Evolutionary conservation across 1,140 invertebrate species (phyloP).

Genomic region (Diploscapter pachys): DNA sequence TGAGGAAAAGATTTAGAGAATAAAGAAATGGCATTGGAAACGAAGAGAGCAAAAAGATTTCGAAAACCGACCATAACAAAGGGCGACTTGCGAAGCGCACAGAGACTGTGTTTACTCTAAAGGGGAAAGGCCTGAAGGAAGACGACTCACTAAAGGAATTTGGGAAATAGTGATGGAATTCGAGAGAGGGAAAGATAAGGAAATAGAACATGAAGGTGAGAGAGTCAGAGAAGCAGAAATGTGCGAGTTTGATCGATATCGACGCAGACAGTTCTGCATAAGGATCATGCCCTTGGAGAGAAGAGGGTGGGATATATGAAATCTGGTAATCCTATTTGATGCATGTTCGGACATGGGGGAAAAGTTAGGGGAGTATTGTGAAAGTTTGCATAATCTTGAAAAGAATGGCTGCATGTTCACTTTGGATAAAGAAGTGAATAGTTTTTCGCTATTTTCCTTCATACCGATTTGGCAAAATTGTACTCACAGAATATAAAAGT

Average conservation of each 20-base stretch:
- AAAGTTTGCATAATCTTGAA: no score
- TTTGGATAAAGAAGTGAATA: no score
- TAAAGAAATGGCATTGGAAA: neutral
- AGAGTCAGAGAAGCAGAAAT: neutral
- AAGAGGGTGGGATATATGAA: slow-evolving; percentile 6
- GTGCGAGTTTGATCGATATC: neutral
- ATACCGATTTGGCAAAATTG: no score
- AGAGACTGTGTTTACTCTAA: no score
- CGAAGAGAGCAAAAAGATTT: neutral
- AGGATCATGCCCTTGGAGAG: neutral
- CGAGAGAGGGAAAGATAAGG: slow-evolving; percentile 2
- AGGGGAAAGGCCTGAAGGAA: no score
- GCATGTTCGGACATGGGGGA: no score
- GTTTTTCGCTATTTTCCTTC: no score
- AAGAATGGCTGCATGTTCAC: no score
- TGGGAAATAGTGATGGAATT: neutral
- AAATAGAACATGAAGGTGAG: neutral
- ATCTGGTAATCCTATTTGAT: neutral
- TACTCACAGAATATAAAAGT: no score
- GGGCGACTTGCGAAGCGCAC: no score
- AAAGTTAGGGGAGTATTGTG: no score
- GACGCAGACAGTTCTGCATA: slow-evolving; percentile 7
- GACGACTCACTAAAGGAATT: neutral
- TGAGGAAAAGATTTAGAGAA: neutral
- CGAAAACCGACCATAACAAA: neutral